phyloP scores from a whole-genome alignment of 2,797 vertebrate species.

The Mormyrops attenuatus region DNA sequence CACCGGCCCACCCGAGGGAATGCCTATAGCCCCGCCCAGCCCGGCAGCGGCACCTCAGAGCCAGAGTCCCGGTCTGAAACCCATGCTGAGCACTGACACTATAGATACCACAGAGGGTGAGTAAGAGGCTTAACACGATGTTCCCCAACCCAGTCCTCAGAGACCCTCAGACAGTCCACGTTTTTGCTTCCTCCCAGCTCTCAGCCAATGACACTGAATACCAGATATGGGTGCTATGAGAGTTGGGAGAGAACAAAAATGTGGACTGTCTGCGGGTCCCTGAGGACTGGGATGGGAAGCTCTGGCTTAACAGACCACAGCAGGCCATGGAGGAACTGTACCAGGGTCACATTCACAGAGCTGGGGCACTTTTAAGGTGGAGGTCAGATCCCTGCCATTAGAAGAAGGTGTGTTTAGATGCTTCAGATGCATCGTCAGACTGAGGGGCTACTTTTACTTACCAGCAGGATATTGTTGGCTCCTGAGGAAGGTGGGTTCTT shows the following conservation, averaged over 20 bases:
- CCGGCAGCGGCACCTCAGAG: slow-evolving; percentile 24
- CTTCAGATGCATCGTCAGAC: neutral
- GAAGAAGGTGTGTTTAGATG: neutral
- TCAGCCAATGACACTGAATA: neutral
- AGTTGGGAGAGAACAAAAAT: neutral
- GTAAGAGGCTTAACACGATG: neutral
- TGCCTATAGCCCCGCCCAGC: slow-evolving; percentile 12
- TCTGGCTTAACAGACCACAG: neutral
- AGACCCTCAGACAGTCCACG: neutral
- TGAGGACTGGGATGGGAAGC: neutral
- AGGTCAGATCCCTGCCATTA: neutral
- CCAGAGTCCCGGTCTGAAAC: slow-evolving; percentile 35
- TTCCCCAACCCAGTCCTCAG: neutral
- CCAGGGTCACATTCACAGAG: neutral
- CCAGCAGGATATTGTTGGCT: neutral
- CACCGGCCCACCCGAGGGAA: slow-evolving; percentile 24
- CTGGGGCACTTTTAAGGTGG: neutral
- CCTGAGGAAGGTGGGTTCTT: neutral
- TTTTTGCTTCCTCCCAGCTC: neutral
- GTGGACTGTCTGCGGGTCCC: neutral
- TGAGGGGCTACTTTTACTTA: neutral
- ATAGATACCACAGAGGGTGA: slow-evolving; percentile 44
- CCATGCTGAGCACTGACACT: slow-evolving; percentile 34
- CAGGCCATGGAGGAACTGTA: neutral
- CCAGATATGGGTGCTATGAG: neutral